Evolutionary conservation across 2,888 invertebrate genomes (phyloP).

Genomic region (Watsonalla cultraria): DNA sequence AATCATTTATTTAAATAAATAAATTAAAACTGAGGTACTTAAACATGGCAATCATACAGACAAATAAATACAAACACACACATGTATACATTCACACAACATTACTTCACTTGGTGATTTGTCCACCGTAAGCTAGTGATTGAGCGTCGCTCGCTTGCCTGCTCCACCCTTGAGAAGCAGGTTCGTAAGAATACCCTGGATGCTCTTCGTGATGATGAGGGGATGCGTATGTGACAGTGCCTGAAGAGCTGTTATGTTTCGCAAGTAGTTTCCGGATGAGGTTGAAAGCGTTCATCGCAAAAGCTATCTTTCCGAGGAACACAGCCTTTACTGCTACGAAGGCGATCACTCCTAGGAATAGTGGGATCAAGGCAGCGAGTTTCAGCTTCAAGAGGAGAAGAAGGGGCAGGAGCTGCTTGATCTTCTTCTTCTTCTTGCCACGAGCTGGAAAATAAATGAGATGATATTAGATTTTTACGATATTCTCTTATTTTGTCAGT

Average conservation of each 20-base stretch:
- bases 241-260: conserved; percentile 59
- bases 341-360: conserved; percentile 86
- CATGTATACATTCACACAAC: conserved; percentile 34
- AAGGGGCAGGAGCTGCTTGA: conserved; percentile 86
- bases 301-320: conserved; percentile 90
- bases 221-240: conserved; percentile 80
- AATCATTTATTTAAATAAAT: conserved; percentile 40
- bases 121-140: conserved; percentile 81
- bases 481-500: too few relatives aligned
- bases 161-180: conserved; percentile 80
- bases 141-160: conserved; percentile 82
- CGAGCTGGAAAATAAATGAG: conserved; percentile 75
- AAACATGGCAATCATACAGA: conserved; percentile 43
- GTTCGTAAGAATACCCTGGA: conserved; percentile 73
- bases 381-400: conserved; percentile 88
- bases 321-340: conserved; percentile 90
- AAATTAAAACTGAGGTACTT: conserved; percentile 64
- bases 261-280: conserved; percentile 83
- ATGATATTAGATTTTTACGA: too few relatives aligned
- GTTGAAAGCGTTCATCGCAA: conserved; percentile 85
- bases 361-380: conserved; percentile 85
- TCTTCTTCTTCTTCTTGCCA: conserved; percentile 88
- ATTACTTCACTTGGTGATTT: conserved; percentile 41
- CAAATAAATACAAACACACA: conserved; percentile 34
- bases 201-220: conserved; percentile 80